Base-by-base conservation (phyloP, 2,888 invertebrate genomes). In the Cremastobaeus sp. region DNA sequence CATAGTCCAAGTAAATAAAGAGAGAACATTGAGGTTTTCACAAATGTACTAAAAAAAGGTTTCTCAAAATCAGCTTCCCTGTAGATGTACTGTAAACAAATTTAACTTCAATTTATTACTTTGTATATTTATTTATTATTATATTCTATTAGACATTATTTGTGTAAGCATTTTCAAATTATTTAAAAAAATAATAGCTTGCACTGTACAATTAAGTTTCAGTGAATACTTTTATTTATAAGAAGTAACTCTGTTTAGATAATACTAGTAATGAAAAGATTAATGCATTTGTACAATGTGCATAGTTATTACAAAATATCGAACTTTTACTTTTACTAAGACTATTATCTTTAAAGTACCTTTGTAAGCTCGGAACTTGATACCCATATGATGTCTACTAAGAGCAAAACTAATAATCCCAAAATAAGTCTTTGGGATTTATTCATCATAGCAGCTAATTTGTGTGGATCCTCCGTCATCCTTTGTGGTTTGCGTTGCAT, bases 331-430 rank as follows among this genome's bases (percentile, higher is more conserved):
- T n/a, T n/a, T n/a, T n/a, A n/a, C n/a, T n/a, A 28, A 47, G 35
- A 18, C 11, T 37, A 25, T 11, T n/a, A 37, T 14, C 5, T 2
- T 39, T 5, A n/a, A 9, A 84, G 88, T 89, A 98, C 98, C 92
- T 96, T 95, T 71, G 97, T 96, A 72, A 98, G 89, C 89, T 98
- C 97, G 32, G 96, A 95, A 48, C 97, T 98, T 55, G 95, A 93
- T 55, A 98, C 98, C 98, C 98, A 98, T 83, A 99, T 93, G 66
- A 98, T 90, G 89, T 98, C 97, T 78, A 98, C 98, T 82, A 98
- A 89, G 78, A 98, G 88, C 75, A 99, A 90, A 80, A 98, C 91
- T 82, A 95, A 91, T 78, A 96, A 90, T 82, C 98, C 99, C 82
- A 97, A 90, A 73, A 95, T 89, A 81, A 96, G 92, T 84, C 93